Percentiles rank a stretch among this genome's conserved stretches.
phyloP scores from a whole-genome alignment of 1,140 invertebrate genomes.

The Drosophila suzukii region DNA sequence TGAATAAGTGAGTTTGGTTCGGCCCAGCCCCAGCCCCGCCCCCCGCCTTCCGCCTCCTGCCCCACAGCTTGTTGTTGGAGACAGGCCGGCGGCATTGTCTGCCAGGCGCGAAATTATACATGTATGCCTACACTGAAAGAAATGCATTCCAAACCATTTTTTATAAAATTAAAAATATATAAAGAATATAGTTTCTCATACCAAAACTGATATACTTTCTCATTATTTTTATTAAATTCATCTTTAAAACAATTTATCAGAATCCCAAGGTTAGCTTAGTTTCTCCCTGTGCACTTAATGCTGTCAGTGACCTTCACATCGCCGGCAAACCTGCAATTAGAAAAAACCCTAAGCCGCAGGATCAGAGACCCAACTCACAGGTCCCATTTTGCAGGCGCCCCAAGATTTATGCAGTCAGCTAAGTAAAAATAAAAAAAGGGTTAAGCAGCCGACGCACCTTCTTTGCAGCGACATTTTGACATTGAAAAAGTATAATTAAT shows the following conservation, averaged over 20 bases:
- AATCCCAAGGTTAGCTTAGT: no score
- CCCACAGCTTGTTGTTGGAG: constrained; percentile 63
- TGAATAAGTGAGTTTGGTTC: constrained; percentile 29
- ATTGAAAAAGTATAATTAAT: constrained; percentile 81
- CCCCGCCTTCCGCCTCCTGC: constrained; percentile 24
- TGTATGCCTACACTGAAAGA: constrained; percentile 23
- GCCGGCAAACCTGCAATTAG: constrained; percentile 65
- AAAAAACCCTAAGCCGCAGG: constrained; percentile 64
- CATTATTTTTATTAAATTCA: no score
- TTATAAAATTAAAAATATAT: no score
- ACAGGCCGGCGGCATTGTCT: constrained; percentile 66
- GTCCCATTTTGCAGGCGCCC: constrained; percentile 43
- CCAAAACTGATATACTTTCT: no score
- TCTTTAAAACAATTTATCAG: no score
- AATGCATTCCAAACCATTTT: background rate
- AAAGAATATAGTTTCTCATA: no score
- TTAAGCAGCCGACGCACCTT: constrained; percentile 22
- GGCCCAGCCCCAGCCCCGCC: constrained; percentile 5
- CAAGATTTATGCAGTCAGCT: constrained; percentile 55
- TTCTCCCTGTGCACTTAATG: constrained; percentile 23
- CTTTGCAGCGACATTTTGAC: constrained; percentile 62
- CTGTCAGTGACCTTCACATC: constrained; percentile 75
- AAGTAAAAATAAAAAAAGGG: constrained; percentile 7
- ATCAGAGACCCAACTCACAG: constrained; percentile 37
- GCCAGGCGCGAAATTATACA: constrained; percentile 39